Evolutionary conservation across 1,140 invertebrate species (phyloP).

Genomic region (Nasonia longicornis): DNA sequence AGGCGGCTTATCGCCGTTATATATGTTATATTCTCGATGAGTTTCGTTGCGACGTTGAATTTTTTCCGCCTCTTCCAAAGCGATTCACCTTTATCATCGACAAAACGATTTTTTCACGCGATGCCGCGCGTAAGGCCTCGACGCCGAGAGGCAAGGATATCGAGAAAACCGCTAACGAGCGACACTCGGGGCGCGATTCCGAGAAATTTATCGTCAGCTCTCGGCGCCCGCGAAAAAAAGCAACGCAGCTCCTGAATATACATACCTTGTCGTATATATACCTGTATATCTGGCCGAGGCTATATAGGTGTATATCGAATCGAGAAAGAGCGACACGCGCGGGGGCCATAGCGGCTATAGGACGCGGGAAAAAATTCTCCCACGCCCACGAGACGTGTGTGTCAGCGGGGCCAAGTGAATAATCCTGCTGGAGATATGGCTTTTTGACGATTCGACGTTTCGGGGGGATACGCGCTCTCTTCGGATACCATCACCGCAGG

Average conservation of each 20-base stretch:
- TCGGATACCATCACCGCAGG: constrained; percentile 16
- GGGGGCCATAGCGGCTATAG: neutral
- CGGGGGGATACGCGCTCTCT: neutral
- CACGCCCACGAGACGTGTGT: constrained; percentile 21
- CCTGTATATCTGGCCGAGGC: neutral
- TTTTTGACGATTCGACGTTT: constrained; percentile 37
- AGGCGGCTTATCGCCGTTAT: neutral
- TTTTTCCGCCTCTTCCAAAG: no score
- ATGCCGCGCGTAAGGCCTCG: neutral
- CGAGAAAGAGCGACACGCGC: neutral
- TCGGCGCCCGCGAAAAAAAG: neutral
- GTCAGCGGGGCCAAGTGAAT: constrained; percentile 14
- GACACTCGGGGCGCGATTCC: constrained; percentile 18
- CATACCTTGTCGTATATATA: neutral
- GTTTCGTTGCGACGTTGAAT: neutral
- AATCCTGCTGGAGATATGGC: constrained; percentile 28
- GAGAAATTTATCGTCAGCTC: constrained; percentile 33
- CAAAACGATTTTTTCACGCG: neutral
- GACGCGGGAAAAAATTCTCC: constrained; percentile 40
- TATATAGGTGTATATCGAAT: no score
- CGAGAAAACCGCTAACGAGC: constrained; percentile 16
- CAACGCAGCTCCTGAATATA: constrained; percentile 2
- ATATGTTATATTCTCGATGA: neutral
- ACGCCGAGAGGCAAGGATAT: neutral
- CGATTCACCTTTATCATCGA: no score